Conservation (phyloP, 2,797 vertebrate species). For the Sebastes goodei region DNA sequence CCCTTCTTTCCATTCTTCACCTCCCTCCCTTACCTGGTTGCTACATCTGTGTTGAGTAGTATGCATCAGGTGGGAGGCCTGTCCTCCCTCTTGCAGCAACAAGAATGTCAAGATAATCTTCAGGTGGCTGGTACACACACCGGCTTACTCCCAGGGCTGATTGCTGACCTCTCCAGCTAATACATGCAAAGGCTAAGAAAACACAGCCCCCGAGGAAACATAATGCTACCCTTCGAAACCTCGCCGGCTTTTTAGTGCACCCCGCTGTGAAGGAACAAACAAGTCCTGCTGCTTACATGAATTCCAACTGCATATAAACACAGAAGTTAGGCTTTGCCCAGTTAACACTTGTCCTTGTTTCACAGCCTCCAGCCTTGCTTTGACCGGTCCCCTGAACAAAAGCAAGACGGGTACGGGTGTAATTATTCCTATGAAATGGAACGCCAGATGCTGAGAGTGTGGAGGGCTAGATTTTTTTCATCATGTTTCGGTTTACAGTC, state of each 20-base stretch:
- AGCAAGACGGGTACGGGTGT: background rate
- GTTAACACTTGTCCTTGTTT: slow-evolving; percentile 20
- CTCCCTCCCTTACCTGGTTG: slow-evolving; percentile 1
- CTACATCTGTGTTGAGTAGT: slow-evolving; percentile 31
- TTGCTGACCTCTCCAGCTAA: slow-evolving; percentile 51
- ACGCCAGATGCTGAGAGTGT: background rate
- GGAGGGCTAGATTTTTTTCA: background rate
- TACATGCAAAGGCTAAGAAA: slow-evolving; percentile 46
- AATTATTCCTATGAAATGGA: background rate
- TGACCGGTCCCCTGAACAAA: background rate
- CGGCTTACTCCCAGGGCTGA: slow-evolving; percentile 40
- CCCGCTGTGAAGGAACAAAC: slow-evolving; percentile 35
- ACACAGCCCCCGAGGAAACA: slow-evolving; percentile 40
- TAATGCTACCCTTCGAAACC: slow-evolving; percentile 44
- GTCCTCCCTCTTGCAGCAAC: background rate
- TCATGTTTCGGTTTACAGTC: background rate
- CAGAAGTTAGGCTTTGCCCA: slow-evolving; percentile 6
- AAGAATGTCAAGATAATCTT: slow-evolving; percentile 76
- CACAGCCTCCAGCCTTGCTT: background rate
- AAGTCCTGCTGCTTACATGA: slow-evolving; percentile 39
- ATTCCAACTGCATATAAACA: slow-evolving; percentile 44
- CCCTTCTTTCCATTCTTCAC: slow-evolving; percentile 27
- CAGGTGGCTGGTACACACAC: slow-evolving; percentile 68
- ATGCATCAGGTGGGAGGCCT: slow-evolving; percentile 32
- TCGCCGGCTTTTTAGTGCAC: background rate